Evolutionary conservation across 2,113 vertebrate genomes (phyloP).

Genomic region (Tragelaphus buxtoni): DNA sequence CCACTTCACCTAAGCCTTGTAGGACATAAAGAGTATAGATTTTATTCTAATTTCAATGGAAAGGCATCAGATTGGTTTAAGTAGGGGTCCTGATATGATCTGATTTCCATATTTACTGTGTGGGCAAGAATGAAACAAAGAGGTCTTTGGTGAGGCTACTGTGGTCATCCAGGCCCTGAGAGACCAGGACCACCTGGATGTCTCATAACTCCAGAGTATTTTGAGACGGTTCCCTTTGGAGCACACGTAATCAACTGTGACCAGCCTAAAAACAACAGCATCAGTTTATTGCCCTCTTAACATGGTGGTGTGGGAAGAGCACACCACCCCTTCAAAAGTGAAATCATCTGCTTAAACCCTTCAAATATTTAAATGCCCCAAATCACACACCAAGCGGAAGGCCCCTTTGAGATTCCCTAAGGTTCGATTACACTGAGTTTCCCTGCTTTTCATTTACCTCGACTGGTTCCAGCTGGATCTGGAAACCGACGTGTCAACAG

Average conservation of each 20-base stretch:
- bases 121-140: background rate
- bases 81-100: too few species aligned
- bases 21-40: background rate
- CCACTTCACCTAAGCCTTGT: background rate
- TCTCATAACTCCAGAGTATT: background rate
- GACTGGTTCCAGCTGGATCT: constrained; percentile 61
- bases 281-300: background rate
- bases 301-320: background rate
- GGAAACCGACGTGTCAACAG: constrained; percentile 50
- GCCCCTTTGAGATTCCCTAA: constrained; percentile 32
- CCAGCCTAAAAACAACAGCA: background rate
- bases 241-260: background rate
- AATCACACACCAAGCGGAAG: constrained; percentile 17
- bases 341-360: background rate
- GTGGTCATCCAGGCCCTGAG: background rate
- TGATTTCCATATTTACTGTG: background rate
- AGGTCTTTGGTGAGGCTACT: background rate
- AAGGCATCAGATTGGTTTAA: background rate
- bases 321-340: background rate
- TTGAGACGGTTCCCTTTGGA: background rate
- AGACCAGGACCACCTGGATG: background rate
- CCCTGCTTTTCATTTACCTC: constrained; percentile 60
- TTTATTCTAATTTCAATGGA: background rate
- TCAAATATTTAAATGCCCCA: constrained; percentile 53
- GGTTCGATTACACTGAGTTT: constrained; percentile 50